Evolutionary conservation across 1,140 invertebrate species (phyloP).

Genomic region (Solen grandis): DNA sequence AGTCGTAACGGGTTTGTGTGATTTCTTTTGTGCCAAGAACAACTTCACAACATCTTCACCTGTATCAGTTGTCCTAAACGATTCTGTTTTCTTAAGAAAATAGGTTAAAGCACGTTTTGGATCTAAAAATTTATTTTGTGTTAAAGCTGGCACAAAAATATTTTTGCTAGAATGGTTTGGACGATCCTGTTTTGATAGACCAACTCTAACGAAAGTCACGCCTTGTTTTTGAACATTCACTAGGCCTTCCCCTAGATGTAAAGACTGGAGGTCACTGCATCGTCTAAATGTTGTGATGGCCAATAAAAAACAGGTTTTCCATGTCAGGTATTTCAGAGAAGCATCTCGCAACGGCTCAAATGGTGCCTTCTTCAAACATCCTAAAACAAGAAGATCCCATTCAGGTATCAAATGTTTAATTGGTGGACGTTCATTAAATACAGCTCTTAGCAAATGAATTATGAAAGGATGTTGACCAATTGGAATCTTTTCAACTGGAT

Average conservation of each 20-base stretch:
- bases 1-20: background rate
- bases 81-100: background rate
- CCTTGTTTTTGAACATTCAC: conserved; percentile 24
- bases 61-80: background rate
- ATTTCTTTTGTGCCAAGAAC: background rate
- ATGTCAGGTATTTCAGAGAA: background rate
- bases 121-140: conserved; percentile 7
- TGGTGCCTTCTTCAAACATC: conserved; percentile 20
- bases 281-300: conserved; percentile 1
- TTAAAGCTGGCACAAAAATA: conserved; percentile 27
- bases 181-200: conserved; percentile 28
- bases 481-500: background rate
- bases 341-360: conserved; percentile 14
- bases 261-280: conserved; percentile 12
- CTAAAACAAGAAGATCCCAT: conserved; percentile 40
- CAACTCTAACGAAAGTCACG: conserved; percentile 11
- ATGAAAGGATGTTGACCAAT: background rate
- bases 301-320: background rate
- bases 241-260: background rate
- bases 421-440: conserved; percentile 25
- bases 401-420: conserved; percentile 1
- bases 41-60: conserved; percentile 1
- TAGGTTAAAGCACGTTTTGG: conserved; percentile 6
- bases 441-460: conserved; percentile 2
- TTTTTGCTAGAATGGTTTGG: background rate